phyloP scores from a whole-genome alignment of 2,888 invertebrate genomes.

The Himalopsyche japonica region DNA sequence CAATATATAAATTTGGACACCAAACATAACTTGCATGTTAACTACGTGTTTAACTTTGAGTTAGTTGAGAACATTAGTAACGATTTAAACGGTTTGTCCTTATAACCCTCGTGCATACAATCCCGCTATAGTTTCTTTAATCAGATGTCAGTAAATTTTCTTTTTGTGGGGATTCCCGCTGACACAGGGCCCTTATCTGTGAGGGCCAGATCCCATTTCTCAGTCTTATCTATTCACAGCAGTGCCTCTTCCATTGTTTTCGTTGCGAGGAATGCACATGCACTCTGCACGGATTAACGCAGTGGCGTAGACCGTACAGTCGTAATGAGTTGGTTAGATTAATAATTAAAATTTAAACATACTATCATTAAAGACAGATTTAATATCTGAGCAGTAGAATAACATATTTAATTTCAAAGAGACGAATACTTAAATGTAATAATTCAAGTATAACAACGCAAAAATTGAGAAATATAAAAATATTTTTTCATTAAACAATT shows the following conservation, averaged over 20 bases:
- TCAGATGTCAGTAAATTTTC: conserved; percentile 3
- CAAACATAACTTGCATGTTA: neutral
- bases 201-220: conserved; percentile 12
- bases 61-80: neutral
- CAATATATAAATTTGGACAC: too few species aligned
- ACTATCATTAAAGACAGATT: too few species aligned
- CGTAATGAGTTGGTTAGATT: too few species aligned
- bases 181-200: conserved; percentile 4
- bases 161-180: neutral
- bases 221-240: conserved; percentile 11
- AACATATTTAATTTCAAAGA: too few species aligned
- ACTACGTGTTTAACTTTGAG: neutral
- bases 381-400: too few species aligned
- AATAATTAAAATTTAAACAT: too few species aligned
- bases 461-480: too few species aligned
- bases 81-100: neutral
- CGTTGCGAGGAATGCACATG: conserved; percentile 29
- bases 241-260: conserved; percentile 21
- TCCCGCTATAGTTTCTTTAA: neutral
- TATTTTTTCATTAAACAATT: too few species aligned
- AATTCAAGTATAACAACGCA: too few species aligned
- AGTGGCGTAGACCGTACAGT: neutral
- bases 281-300: conserved; percentile 6
- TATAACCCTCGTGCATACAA: neutral
- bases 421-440: too few species aligned